These are phyloP conservation scores for Hylaeus anthracinus DNA, from an alignment of 1,140 invertebrate genomes.

Conservation along the genomic window DNA sequence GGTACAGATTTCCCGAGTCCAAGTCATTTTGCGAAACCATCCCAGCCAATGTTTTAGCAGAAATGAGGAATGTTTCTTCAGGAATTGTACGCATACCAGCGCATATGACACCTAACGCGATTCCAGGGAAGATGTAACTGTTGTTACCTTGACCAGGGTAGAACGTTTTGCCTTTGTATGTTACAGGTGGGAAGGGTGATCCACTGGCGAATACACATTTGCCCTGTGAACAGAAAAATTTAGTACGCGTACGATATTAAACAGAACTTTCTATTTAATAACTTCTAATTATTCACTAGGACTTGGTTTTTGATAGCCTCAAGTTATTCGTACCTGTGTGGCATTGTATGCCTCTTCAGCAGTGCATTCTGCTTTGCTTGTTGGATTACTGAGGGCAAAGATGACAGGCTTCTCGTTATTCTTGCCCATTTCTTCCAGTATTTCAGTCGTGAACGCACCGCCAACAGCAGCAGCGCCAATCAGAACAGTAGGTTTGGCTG, in stretches of 20 bases:
- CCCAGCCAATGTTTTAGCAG: conserved; percentile 92
- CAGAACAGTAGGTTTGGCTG: conserved; percentile 90
- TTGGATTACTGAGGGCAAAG: conserved; percentile 98
- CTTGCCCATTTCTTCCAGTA: conserved; percentile 91
- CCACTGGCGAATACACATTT: conserved; percentile 94
- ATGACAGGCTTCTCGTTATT: conserved; percentile 91
- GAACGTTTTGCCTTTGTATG: conserved; percentile 88
- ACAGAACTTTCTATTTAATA: too few species aligned
- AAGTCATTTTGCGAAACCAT: conserved; percentile 92
- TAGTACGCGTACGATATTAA: too few species aligned
- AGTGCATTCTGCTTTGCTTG: conserved; percentile 98
- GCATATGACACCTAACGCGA: conserved; percentile 92
- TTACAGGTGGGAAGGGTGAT: conserved; percentile 93
- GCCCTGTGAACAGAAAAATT: conserved; percentile 82
- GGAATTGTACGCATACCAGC: conserved; percentile 91
- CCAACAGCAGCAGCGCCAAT: conserved; percentile 93
- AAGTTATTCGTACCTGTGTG: conserved; percentile 84
- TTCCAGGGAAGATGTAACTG: conserved; percentile 97
- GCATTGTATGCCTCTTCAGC: conserved; percentile 94
- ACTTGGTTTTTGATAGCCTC: not conserved
- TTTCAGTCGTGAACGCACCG: conserved; percentile 92
- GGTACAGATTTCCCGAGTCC: conserved; percentile 95
- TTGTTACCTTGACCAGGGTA: conserved; percentile 98
- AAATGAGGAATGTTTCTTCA: conserved; percentile 93
- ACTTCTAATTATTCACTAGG: too few species aligned